Evolutionary conservation across 1,140 invertebrate genomes (phyloP), one percentile per base, ranked within the genome.

Genomic region (Papilio polytes): DNA sequence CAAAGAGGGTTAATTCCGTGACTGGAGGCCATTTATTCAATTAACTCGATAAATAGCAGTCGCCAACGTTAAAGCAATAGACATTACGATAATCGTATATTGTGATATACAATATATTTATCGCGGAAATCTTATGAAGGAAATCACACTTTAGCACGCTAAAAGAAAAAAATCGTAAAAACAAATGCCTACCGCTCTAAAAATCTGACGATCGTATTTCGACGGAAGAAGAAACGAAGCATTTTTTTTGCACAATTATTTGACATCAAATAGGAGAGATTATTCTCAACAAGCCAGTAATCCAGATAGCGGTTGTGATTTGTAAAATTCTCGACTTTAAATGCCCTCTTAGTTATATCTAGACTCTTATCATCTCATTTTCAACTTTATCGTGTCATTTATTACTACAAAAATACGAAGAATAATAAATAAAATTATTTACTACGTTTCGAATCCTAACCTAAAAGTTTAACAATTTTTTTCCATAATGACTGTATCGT

Each of bases 41-140:
- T 89, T 88, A 90, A 79, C 82, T 80, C 85, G 87, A 88, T 89
- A 88, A 89, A 89, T 83, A 83, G 83, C 80, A 84, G 83, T 86
- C 83, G 84, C 82, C 84, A 80, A 80, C 66, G 78, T 53, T 82
- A 70, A 81, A 56, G 82, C 85, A 87, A 86, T 85, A 86, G 84
- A 82, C 82, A 87, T 86, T 88, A 87, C 84, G 83, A 85, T 86
- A 85, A 84, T 81, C 85, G 80, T 88, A 86, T 84, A 87, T 83
- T 82, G 83, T 88, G 88, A 90, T 90, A 84, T 86, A 90, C 86
- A 88, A 88, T 88, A 88, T 85, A 86, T 88, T 85, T 80, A 51
- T 59, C 76, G 56, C 56, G 15, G 15, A 41, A 78, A 78, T 77
- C 44, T 74, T 74, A 46, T 46, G 31, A 74, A 44, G n/a, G 44